Evolutionary conservation across 2,113 vertebrate species (phyloP).

Genomic region (Ammodramus savannarum): DNA sequence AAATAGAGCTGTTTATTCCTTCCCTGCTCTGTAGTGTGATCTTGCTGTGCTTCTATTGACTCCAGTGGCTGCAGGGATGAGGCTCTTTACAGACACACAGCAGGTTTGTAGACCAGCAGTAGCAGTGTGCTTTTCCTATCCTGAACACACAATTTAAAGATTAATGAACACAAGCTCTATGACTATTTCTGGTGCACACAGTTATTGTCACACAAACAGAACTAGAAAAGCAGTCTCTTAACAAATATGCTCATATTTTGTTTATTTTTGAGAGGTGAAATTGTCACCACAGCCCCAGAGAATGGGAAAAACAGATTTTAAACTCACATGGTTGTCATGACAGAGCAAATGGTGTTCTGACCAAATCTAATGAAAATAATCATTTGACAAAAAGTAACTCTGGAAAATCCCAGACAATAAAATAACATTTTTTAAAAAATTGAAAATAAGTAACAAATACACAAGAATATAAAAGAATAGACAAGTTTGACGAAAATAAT

Average conservation of each 20-base stretch:
- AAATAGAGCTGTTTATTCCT: not conserved
- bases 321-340: fast-evolving
- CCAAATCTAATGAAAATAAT: not conserved
- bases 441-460: not conserved
- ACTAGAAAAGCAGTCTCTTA: not conserved
- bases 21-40: not conserved
- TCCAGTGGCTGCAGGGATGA: not conserved
- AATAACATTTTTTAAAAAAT: not conserved
- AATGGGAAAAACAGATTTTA: not conserved
- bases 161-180: not conserved
- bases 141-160: not conserved
- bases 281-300: not conserved
- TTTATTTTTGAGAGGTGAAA: not conserved
- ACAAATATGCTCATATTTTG: not conserved
- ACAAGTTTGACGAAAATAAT: not conserved
- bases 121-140: fast-evolving
- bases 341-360: not conserved
- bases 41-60: not conserved
- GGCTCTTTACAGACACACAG: not conserved
- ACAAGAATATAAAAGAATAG: not conserved
- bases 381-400: not conserved
- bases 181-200: not conserved
- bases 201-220: not conserved
- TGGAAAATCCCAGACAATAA: not conserved
- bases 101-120: not conserved